phyloP scores from a whole-genome alignment of 1,140 invertebrate genomes.

The Augochlora pura region DNA sequence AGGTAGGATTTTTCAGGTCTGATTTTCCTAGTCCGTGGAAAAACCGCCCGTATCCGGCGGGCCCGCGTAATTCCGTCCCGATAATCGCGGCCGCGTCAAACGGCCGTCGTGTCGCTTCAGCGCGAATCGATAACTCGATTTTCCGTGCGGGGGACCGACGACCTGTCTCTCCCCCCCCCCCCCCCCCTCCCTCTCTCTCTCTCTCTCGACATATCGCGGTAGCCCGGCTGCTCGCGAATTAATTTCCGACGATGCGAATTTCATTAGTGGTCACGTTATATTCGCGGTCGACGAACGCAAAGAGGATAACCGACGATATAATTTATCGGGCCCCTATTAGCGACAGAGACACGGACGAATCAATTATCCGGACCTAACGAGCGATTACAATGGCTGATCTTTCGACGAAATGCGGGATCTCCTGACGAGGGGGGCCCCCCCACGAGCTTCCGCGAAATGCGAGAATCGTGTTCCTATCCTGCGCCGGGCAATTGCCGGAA shows the following conservation, averaged over 20 bases:
- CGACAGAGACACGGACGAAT: not conserved
- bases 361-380: slow-evolving; percentile 22
- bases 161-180: too few relatives aligned
- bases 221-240: slow-evolving; percentile 21
- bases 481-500: too few relatives aligned
- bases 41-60: too few relatives aligned
- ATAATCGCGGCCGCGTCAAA: not conserved
- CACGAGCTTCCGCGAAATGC: too few relatives aligned
- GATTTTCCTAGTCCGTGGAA: not conserved
- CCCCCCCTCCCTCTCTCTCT: too few relatives aligned
- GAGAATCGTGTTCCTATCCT: too few relatives aligned
- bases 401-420: not conserved
- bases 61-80: too few relatives aligned
- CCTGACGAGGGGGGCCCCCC: too few relatives aligned
- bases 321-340: slow-evolving; percentile 23
- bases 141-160: not conserved
- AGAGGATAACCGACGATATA: slow-evolving; percentile 20
- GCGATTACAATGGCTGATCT: slow-evolving; percentile 8
- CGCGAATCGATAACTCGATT: slow-evolving; percentile 39
- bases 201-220: not conserved
- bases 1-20: slow-evolving; percentile 19
- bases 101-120: not conserved
- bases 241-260: slow-evolving; percentile 45
- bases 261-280: slow-evolving; percentile 35
- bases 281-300: slow-evolving; percentile 6